phyloP scores from a whole-genome alignment of 2,113 vertebrate species.

The Crotalus helleri region DNA sequence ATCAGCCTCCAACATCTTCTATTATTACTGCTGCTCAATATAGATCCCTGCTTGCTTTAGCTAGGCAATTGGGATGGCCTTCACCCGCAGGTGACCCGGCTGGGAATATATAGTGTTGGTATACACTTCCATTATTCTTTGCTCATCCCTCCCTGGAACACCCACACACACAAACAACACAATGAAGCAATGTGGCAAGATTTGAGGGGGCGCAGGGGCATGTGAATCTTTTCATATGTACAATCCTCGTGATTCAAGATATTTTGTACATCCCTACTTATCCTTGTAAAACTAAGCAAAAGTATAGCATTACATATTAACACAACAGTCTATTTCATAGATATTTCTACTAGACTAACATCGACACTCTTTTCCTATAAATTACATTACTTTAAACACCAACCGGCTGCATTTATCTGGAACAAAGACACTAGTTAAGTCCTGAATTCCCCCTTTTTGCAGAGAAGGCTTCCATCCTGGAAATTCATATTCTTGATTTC shows the following conservation, averaged over 20 bases:
- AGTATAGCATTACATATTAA: not conserved
- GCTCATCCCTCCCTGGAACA: not conserved
- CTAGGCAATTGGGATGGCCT: not conserved
- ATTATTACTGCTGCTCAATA: not conserved
- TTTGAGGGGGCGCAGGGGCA: not conserved
- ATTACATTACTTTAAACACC: not conserved
- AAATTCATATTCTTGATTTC: not conserved
- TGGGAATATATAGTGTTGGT: not conserved
- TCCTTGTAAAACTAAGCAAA: not conserved
- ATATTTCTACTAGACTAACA: not conserved
- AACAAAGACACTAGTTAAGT: not conserved
- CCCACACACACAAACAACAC: not conserved
- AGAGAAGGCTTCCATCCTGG: not conserved
- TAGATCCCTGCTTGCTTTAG: not conserved
- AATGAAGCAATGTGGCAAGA: not conserved
- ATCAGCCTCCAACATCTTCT: not conserved
- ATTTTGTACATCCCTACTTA: not conserved
- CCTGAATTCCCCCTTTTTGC: not conserved
- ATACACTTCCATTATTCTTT: not conserved
- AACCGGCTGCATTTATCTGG: not conserved
- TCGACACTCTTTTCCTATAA: not conserved
- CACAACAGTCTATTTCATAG: not conserved
- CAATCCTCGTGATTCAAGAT: not conserved
- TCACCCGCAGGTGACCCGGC: not conserved
- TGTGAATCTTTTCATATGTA: not conserved